These are phyloP conservation scores for Melinaea marsaeus DNA, from an alignment of 2,888 invertebrate genomes.

Conservation along the genomic window DNA sequence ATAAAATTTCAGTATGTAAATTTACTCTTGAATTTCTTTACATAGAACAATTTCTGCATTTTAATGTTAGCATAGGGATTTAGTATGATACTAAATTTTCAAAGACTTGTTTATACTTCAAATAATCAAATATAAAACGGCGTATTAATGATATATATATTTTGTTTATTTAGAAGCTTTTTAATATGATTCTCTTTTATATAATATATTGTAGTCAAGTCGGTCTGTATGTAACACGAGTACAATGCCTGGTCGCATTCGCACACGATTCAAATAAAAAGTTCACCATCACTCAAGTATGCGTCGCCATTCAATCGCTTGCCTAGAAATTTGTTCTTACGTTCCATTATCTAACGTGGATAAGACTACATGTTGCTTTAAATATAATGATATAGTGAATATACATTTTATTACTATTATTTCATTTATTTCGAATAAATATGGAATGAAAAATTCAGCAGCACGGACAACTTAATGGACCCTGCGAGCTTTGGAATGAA, in stretches of 20 bases:
- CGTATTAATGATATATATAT: too few relatives aligned
- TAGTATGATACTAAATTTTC: background rate
- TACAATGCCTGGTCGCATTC: constrained; percentile 55
- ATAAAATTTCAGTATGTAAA: constrained; percentile 45
- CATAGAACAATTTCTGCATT: background rate
- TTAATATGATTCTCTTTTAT: too few relatives aligned
- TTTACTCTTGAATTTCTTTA: constrained; percentile 24
- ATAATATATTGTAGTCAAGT: too few relatives aligned
- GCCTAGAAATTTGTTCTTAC: constrained; percentile 66
- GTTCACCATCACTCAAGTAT: constrained; percentile 77
- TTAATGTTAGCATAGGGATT: background rate
- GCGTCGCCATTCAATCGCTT: constrained; percentile 73
- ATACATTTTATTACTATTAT: background rate
- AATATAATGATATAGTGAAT: background rate
- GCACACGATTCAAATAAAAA: constrained; percentile 78
- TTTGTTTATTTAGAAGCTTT: too few relatives aligned
- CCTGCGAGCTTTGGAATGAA: too few relatives aligned
- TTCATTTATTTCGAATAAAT: too few relatives aligned
- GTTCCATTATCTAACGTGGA: constrained; percentile 52
- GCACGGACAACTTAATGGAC: too few relatives aligned
- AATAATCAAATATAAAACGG: too few relatives aligned
- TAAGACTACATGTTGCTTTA: constrained; percentile 31
- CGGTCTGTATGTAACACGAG: constrained; percentile 2
- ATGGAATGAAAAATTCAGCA: too few relatives aligned
- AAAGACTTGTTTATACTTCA: too few relatives aligned